Base-by-base conservation (phyloP, 2,797 vertebrate species). In the Chrysocyon brachyurus region DNA sequence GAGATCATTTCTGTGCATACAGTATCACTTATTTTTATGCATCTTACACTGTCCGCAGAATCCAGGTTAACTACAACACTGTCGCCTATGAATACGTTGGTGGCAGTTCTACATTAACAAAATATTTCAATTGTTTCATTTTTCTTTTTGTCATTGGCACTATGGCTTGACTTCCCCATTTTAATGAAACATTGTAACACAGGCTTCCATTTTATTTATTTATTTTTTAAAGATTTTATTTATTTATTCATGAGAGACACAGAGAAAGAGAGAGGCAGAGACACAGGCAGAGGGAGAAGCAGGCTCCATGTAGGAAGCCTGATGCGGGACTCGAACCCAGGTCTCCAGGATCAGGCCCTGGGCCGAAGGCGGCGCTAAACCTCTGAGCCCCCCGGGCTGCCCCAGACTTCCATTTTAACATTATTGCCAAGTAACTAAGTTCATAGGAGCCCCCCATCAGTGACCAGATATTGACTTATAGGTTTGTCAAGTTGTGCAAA, bases 121-220 rank as follows among this genome's bases (percentile, higher is more conserved):
- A 77, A 52, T 10, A 57, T 4, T 28, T 28, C n/a, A 16, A 16
- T 54, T 88, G 36, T 79, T 91, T 86, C 6, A 61, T 52, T 2
- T n/a, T n/a, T 46, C 6, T 46, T 75, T 24, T 70, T 78, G 68
- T 46, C 19, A 11, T 56, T 93, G 82, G 14, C 31, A 19, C 40
- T 64, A 31, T 73, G 40, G 17, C 21, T 52, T 82, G 61, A 64
- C 28, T 82, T 66, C 6, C 15, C 28, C 28, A 15, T 52, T 83
- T 87, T 72, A 79, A 14, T 15, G 31, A 92, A 88, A 63, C 14
- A 64, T 70, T 70, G 12, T 70, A 77, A 64, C 5, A 36, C 11
- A 22, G 24, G n/a, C 17, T 96, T 93, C 61, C 87, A 84, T 84
- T 93, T 88, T 88, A 26, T 46, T 46, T 46, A 8, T 46, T 46